These are phyloP conservation scores for Nomia melanderi DNA, from an alignment of 1,140 invertebrate species.

Conservation along the genomic window DNA sequence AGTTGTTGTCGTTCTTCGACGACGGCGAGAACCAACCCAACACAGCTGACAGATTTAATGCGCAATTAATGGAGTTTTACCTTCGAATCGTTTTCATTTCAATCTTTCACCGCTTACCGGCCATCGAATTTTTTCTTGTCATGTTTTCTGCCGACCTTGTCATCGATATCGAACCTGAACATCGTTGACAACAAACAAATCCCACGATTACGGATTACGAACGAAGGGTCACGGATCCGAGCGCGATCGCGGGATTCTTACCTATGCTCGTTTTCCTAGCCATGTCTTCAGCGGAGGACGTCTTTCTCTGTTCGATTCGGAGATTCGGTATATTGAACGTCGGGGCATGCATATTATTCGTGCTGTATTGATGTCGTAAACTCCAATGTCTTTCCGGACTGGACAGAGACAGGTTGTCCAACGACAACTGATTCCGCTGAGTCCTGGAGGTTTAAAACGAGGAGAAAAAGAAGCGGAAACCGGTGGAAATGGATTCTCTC, in stretches of 20 bases:
- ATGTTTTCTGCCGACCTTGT: slow-evolving; percentile 80
- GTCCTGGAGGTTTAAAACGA: slow-evolving; percentile 80
- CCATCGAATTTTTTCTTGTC: slow-evolving; percentile 75
- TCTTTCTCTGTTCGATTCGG: slow-evolving; percentile 91
- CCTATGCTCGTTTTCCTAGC: slow-evolving; percentile 90
- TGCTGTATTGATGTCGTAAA: slow-evolving; percentile 90
- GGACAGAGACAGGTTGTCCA: slow-evolving; percentile 88
- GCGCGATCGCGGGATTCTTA: too few relatives aligned
- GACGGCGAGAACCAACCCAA: slow-evolving; percentile 87
- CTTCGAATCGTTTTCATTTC: too few relatives aligned
- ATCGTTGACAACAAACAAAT: background rate
- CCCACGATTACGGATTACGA: background rate
- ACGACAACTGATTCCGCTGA: slow-evolving; percentile 91
- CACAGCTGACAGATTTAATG: slow-evolving; percentile 20
- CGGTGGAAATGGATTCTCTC: background rate
- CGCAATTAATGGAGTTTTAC: too few relatives aligned
- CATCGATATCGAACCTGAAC: slow-evolving; percentile 76
- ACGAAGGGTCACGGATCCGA: too few relatives aligned
- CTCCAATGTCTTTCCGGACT: slow-evolving; percentile 89
- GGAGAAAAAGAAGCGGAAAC: background rate
- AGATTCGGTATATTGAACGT: slow-evolving; percentile 93
- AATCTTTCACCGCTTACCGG: slow-evolving; percentile 56
- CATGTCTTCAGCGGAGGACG: slow-evolving; percentile 93
- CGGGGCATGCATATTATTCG: slow-evolving; percentile 91
- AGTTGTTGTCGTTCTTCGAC: slow-evolving; percentile 92